These are phyloP conservation scores for Pilophorus perplexus DNA, from an alignment of 2,888 invertebrate species.

Conservation along the genomic window DNA sequence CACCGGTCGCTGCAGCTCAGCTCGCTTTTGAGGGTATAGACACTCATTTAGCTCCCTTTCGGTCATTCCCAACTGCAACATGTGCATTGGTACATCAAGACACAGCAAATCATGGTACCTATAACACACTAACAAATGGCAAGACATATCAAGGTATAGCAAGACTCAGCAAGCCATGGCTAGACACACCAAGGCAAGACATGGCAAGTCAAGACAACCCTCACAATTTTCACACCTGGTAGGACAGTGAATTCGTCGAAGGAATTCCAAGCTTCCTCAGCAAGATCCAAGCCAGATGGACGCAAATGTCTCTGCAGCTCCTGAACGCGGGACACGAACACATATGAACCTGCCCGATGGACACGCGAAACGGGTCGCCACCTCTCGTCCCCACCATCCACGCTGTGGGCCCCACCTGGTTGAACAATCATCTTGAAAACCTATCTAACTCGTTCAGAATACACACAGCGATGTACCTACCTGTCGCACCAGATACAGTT, in stretches of 20 bases:
- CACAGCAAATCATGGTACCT: no score
- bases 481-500: conserved; percentile 25
- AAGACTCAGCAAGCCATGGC: not conserved
- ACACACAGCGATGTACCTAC: conserved; percentile 29
- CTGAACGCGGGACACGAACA: conserved; percentile 45
- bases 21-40: conserved; percentile 33
- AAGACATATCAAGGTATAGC: no score
- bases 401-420: conserved; percentile 29
- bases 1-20: not conserved
- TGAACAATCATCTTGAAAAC: no score
- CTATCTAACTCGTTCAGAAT: conserved; percentile 16
- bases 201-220: not conserved
- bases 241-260: conserved; percentile 45
- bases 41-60: conserved; percentile 43
- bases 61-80: conserved; percentile 45
- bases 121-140: no score
- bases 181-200: not conserved
- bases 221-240: conserved; percentile 42
- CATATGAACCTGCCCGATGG: conserved; percentile 46
- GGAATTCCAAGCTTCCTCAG: conserved; percentile 45
- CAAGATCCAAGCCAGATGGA: conserved; percentile 48
- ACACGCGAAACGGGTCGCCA: conserved; percentile 36
- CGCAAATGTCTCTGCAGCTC: conserved; percentile 45
- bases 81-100: not conserved
- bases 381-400: conserved; percentile 32